Conservation (phyloP, 1,140 invertebrate genomes). For the Helicoverpa zea region DNA sequence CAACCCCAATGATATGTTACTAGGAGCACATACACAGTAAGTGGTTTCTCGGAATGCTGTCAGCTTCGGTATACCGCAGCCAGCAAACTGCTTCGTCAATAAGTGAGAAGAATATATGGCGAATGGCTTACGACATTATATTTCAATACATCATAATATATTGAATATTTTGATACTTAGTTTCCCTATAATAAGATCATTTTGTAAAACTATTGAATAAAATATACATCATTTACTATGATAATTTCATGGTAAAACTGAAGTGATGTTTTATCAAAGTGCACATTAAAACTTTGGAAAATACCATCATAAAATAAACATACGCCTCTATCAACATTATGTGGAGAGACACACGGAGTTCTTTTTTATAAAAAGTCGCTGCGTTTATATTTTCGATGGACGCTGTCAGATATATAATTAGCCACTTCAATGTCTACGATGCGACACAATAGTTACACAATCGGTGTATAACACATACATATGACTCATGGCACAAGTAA, state of each 20-base stretch:
- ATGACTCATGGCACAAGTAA: too few relatives aligned
- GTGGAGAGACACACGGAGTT: conserved; percentile 52
- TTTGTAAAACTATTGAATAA: too few relatives aligned
- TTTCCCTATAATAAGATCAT: too few relatives aligned
- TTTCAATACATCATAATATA: conserved; percentile 16
- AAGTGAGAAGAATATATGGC: too few relatives aligned
- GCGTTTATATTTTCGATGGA: not conserved
- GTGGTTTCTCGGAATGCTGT: too few relatives aligned
- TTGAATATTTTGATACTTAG: too few relatives aligned
- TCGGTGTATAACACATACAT: too few relatives aligned
- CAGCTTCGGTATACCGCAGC: too few relatives aligned
- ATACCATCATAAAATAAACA: conserved; percentile 61
- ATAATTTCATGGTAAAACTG: not conserved
- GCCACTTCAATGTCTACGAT: not conserved
- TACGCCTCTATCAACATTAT: conserved; percentile 57
- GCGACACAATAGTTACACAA: too few relatives aligned
- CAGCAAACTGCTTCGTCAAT: too few relatives aligned
- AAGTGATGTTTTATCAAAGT: conserved; percentile 50
- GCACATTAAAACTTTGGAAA: conserved; percentile 57
- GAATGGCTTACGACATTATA: not conserved
- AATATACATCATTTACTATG: conserved; percentile 25
- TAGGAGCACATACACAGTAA: too few relatives aligned
- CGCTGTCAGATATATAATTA: not conserved
- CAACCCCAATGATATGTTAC: too few relatives aligned
- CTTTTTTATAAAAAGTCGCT: not conserved